phyloP scores from a whole-genome alignment of 2,113 vertebrate genomes.

The Sinocyclocheilus anshuiensis region DNA sequence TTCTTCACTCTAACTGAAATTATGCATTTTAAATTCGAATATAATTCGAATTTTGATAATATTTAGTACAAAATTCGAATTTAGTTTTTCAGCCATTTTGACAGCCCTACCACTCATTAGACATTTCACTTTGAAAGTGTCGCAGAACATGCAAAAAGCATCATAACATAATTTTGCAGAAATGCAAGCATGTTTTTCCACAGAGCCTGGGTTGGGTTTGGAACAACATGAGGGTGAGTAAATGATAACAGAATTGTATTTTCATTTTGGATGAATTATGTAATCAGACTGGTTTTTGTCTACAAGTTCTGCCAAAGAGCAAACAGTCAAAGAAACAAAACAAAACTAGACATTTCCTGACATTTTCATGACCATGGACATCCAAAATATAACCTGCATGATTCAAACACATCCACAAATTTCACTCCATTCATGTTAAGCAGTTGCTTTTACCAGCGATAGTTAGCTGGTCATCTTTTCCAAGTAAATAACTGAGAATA shows the following conservation, averaged over 20 bases:
- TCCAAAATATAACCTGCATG: neutral
- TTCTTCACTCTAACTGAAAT: no score
- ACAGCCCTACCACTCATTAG: neutral
- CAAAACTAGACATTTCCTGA: neutral
- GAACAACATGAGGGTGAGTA: neutral
- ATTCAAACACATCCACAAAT: neutral
- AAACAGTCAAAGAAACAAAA: neutral
- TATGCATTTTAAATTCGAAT: no score
- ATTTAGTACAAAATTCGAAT: no score
- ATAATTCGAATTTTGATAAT: no score
- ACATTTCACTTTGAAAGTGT: neutral
- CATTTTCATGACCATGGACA: neutral
- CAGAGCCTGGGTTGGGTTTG: neutral
- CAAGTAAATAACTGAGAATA: slow-evolving; percentile 19
- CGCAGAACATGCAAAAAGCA: neutral
- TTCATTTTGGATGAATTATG: neutral
- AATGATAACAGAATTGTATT: neutral
- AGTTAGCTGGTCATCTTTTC: slow-evolving; percentile 22
- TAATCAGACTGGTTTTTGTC: neutral
- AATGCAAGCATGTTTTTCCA: neutral
- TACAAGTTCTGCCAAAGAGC: neutral
- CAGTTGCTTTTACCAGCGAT: neutral
- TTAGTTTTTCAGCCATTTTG: no score
- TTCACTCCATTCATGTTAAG: neutral
- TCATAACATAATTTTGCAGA: neutral